phyloP scores from a whole-genome alignment of 1,140 invertebrate genomes.

The Muscidifurax raptorellus region DNA sequence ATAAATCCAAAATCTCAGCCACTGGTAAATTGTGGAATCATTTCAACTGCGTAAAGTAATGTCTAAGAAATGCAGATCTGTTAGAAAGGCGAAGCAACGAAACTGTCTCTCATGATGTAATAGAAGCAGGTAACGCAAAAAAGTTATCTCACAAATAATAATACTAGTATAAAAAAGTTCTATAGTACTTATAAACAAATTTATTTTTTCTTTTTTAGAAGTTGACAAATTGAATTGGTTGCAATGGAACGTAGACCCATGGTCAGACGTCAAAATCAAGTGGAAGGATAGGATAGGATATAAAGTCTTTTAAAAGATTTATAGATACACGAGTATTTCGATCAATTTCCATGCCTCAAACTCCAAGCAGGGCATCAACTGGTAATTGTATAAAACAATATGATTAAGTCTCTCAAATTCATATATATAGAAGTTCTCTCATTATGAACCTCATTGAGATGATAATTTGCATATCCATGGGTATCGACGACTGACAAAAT shows the following conservation, averaged over 20 bases:
- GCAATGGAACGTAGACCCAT: not conserved
- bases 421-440: too few relatives aligned
- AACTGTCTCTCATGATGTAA: not conserved
- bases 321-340: slow-evolving; percentile 15
- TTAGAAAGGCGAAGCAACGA: not conserved
- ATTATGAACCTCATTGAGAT: too few relatives aligned
- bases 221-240: too few relatives aligned
- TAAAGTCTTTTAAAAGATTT: not conserved
- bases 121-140: slow-evolving; percentile 6
- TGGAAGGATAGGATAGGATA: not conserved
- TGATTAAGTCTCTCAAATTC: too few relatives aligned
- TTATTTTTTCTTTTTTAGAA: not conserved
- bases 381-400: slow-evolving; percentile 3
- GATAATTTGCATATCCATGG: too few relatives aligned
- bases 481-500: too few relatives aligned
- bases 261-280: not conserved
- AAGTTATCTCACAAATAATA: not conserved
- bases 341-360: slow-evolving; percentile 17
- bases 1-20: not conserved
- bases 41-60: slow-evolving; percentile 10
- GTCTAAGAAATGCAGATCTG: not conserved
- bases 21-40: slow-evolving; percentile 25
- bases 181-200: too few relatives aligned
- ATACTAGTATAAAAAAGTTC: not conserved
- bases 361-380: slow-evolving; percentile 17